phyloP scores from a whole-genome alignment of 2,113 vertebrate genomes.

The Gambusia holbrooki region DNA sequence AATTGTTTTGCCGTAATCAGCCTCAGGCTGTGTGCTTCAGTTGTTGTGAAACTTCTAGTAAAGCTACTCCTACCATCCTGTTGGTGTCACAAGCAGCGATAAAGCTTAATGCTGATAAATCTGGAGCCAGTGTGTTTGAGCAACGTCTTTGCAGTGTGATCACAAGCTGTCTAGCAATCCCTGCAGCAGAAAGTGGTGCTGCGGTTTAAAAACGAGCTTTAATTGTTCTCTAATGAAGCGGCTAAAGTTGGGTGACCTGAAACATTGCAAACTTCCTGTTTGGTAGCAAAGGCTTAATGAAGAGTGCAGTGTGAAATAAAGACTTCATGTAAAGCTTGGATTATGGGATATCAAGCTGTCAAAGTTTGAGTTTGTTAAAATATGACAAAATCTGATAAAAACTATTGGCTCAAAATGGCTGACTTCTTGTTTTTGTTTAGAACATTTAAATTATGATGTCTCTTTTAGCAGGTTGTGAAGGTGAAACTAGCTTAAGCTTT shows the following conservation, averaged over 20 bases:
- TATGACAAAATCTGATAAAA: no score
- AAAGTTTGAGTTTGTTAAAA: background rate
- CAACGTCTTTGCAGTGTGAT: no score
- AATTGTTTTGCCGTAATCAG: background rate
- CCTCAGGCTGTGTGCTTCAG: background rate
- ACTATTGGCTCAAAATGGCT: no score
- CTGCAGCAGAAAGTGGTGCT: no score
- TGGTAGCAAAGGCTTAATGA: background rate
- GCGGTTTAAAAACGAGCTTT: no score
- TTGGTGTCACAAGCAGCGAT: background rate
- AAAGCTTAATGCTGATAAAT: background rate
- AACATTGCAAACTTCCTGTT: background rate
- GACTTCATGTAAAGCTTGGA: background rate
- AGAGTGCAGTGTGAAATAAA: background rate
- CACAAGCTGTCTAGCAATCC: no score
- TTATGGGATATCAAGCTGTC: background rate
- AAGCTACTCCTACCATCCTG: background rate
- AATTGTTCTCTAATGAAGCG: no score
- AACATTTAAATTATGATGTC: no score
- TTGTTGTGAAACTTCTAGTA: conserved; percentile 14
- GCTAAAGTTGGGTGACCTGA: background rate
- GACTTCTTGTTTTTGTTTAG: no score
- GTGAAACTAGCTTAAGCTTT: background rate
- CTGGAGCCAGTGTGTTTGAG: background rate
- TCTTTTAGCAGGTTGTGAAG: background rate